phyloP scores from a whole-genome alignment of 1,140 invertebrate genomes.

The Meteorus sp. region DNA sequence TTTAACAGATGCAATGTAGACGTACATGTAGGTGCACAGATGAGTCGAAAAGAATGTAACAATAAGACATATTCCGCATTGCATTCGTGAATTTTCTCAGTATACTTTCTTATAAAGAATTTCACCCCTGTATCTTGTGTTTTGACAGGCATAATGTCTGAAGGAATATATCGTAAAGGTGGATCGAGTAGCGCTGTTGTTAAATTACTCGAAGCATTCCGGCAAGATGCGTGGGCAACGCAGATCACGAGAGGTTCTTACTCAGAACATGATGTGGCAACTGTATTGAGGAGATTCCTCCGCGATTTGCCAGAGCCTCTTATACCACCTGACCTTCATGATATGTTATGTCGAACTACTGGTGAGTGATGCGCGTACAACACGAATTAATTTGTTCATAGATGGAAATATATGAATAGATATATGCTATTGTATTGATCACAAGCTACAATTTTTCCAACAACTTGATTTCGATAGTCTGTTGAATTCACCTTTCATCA shows the following conservation, averaged over 20 bases:
- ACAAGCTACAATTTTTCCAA: too few species aligned
- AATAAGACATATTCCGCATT: too few species aligned
- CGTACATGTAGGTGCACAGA: too few species aligned
- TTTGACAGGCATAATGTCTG: conserved; percentile 72
- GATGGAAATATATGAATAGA: too few species aligned
- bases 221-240: conserved; percentile 80
- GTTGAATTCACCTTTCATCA: too few species aligned
- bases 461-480: too few species aligned
- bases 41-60: too few species aligned
- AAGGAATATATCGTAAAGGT: conserved; percentile 83
- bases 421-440: too few species aligned
- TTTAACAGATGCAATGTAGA: too few species aligned
- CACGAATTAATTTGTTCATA: too few species aligned
- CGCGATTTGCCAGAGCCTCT: conserved; percentile 76
- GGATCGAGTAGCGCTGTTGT: conserved; percentile 77
- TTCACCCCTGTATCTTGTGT: conserved; percentile 19
- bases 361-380: conserved; percentile 51
- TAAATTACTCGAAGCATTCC: conserved; percentile 72
- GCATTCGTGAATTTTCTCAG: too few species aligned
- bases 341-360: conserved; percentile 57
- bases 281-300: conserved; percentile 82
- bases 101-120: too few species aligned
- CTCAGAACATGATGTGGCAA: conserved; percentile 84
- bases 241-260: conserved; percentile 74
- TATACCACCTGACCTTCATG: conserved; percentile 63